Conservation (phyloP, 2,113 vertebrate species). For the Physeter macrocephalus region DNA sequence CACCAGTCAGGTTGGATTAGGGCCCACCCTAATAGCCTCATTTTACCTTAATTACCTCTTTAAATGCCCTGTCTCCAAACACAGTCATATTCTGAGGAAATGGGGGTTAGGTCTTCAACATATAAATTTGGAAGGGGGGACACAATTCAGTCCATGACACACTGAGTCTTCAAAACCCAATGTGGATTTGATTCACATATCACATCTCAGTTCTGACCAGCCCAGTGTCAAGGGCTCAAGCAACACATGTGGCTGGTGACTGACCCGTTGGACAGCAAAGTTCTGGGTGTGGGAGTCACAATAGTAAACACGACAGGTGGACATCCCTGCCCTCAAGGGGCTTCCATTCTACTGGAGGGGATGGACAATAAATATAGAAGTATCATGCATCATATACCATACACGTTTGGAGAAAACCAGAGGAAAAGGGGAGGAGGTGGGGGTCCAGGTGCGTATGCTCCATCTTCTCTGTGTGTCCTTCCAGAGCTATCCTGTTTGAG, state of each 20-base stretch:
- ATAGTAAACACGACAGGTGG: neutral
- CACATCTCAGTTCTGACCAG: too few species aligned
- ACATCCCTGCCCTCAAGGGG: too few species aligned
- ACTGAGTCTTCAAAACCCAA: neutral
- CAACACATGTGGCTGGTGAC: neutral
- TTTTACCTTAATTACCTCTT: too few species aligned
- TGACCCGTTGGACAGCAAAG: neutral
- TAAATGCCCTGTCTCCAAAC: too few species aligned
- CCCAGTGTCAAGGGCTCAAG: neutral
- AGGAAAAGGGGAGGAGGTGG: too few species aligned
- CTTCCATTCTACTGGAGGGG: neutral
- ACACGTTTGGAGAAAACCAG: neutral
- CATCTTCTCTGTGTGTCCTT: neutral
- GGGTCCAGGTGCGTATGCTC: neutral
- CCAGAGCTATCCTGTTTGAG: neutral
- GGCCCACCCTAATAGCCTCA: too few species aligned
- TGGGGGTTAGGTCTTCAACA: too few species aligned
- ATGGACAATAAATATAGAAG: neutral
- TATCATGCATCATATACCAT: too few species aligned
- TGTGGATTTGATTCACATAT: too few species aligned
- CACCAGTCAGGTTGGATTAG: too few species aligned
- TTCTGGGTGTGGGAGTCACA: neutral
- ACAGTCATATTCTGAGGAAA: too few species aligned
- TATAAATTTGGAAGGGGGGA: too few species aligned
- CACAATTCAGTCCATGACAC: neutral